Evolutionary conservation across 2,797 vertebrate genomes (phyloP).

Genomic region (Danio choprae): DNA sequence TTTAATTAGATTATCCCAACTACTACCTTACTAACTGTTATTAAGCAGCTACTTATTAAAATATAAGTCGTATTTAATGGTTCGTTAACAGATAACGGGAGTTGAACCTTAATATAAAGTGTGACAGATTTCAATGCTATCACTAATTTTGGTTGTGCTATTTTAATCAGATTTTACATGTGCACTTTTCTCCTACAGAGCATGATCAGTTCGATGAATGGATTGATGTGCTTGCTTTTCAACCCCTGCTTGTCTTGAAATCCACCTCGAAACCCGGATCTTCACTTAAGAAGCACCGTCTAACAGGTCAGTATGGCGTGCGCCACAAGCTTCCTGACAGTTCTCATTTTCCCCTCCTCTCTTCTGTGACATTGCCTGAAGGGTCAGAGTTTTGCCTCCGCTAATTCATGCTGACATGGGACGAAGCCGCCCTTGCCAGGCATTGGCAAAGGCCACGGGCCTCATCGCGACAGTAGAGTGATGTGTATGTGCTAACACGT

Average conservation of each 20-base stretch:
- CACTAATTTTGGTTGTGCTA: background rate
- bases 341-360: slow-evolving; percentile 69
- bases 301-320: slow-evolving; percentile 60
- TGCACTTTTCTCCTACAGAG: background rate
- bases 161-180: background rate
- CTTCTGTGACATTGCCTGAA: slow-evolving; percentile 62
- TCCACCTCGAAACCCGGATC: background rate
- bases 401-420: slow-evolving; percentile 78
- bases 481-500: slow-evolving; percentile 72
- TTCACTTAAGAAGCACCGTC: background rate
- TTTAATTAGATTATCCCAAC: no score
- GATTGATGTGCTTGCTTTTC: background rate
- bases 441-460: slow-evolving; percentile 71
- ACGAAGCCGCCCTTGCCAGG: slow-evolving; percentile 74
- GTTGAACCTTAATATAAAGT: no score
- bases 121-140: background rate
- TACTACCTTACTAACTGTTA: no score
- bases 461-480: slow-evolving; percentile 74
- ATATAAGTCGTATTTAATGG: no score
- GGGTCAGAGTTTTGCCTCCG: slow-evolving; percentile 73
- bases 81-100: no score
- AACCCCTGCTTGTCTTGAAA: background rate
- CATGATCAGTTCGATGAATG: background rate
- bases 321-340: slow-evolving; percentile 77
- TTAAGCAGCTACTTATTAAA: no score